These are phyloP conservation scores for Stenchaetothrips biformis DNA, from an alignment of 2,888 invertebrate genomes.

Conservation along the genomic window DNA sequence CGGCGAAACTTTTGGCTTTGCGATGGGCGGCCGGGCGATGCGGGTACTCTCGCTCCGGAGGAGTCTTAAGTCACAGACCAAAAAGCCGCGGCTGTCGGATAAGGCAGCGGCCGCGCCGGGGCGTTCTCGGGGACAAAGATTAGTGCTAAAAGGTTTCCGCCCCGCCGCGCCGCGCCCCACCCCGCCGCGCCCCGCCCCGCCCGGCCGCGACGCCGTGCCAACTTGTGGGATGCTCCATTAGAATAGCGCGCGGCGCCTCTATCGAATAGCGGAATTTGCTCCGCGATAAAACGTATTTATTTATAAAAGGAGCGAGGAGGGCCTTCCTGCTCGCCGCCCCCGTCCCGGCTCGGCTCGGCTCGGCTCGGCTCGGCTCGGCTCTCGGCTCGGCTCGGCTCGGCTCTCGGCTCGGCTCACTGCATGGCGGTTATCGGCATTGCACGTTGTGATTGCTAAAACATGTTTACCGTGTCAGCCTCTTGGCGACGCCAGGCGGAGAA, in stretches of 20 bases:
- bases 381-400: neutral
- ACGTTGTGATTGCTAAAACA: constrained; percentile 17
- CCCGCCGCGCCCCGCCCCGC: too few species aligned
- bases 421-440: constrained; percentile 2
- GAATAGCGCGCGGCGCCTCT: neutral
- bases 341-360: neutral
- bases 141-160: neutral
- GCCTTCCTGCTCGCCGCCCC: constrained; percentile 2
- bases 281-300: constrained; percentile 19
- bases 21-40: too few species aligned
- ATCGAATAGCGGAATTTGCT: constrained; percentile 22
- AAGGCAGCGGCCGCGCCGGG: too few species aligned
- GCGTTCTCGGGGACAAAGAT: neutral
- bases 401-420: neutral
- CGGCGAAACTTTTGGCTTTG: too few species aligned
- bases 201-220: neutral
- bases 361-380: neutral
- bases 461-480: constrained; percentile 20
- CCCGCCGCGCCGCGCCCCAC: too few species aligned
- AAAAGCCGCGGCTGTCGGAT: too few species aligned
- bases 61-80: too few species aligned
- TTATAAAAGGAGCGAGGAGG: neutral
- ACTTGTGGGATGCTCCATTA: neutral
- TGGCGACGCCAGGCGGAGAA: neutral
- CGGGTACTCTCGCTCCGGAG: too few species aligned